A percentile compares a stretch with the other conserved stretches of the same genome.
Conservation (phyloP, 2,888 invertebrate species). For the Metellina segmentata region DNA sequence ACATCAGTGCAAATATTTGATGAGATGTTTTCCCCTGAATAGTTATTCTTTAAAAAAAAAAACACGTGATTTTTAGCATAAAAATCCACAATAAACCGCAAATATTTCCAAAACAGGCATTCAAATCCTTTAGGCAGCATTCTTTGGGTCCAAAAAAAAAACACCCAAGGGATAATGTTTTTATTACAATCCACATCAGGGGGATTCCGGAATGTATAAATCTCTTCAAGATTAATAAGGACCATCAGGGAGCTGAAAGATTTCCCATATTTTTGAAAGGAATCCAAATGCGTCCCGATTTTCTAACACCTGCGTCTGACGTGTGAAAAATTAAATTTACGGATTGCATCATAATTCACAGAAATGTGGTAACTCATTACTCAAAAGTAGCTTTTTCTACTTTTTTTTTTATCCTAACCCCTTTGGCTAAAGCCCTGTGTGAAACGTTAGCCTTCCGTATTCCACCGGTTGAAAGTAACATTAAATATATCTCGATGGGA, state of each 20-base stretch:
- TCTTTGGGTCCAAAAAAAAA: background rate
- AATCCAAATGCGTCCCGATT: slow-evolving; percentile 53
- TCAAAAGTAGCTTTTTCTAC: slow-evolving; percentile 53
- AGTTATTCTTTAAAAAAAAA: too few relatives aligned
- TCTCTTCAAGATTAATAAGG: slow-evolving; percentile 68
- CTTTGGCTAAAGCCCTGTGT: background rate
- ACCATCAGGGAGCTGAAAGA: slow-evolving; percentile 48
- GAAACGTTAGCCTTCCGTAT: background rate
- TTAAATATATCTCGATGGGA: background rate
- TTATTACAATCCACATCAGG: slow-evolving; percentile 13
- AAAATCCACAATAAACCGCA: background rate
- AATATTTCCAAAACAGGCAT: background rate
- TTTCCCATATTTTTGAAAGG: slow-evolving; percentile 62
- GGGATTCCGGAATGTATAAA: slow-evolving; percentile 46
- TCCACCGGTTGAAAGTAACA: background rate
- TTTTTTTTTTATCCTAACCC: slow-evolving; percentile 10
- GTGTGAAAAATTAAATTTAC: slow-evolving; percentile 75
- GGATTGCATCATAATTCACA: slow-evolving; percentile 73
- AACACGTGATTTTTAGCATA: too few relatives aligned
- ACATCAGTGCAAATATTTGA: too few relatives aligned
- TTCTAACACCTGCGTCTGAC: slow-evolving; percentile 71
- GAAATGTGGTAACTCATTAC: slow-evolving; percentile 64
- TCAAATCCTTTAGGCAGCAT: background rate
- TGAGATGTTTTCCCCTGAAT: too few relatives aligned
- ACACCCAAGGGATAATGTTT: background rate